Evolutionary conservation across 2,888 invertebrate species (phyloP).

Genomic region (Neoaliturus tenellus): DNA sequence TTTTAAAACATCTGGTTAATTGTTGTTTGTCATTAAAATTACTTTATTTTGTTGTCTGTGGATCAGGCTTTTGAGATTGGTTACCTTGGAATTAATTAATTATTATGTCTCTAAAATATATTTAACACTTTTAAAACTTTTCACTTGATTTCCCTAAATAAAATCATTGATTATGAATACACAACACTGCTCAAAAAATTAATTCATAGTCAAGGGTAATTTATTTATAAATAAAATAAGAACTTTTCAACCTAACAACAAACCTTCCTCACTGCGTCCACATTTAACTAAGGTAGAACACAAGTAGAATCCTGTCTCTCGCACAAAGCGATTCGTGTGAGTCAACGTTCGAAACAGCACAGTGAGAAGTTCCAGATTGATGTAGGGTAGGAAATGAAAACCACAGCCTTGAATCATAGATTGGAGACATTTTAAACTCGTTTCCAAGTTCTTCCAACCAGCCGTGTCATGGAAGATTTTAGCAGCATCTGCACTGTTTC

Average conservation of each 20-base stretch:
- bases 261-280: constrained; percentile 67
- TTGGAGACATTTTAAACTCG: constrained; percentile 75
- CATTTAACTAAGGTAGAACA: constrained; percentile 72
- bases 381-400: constrained; percentile 70
- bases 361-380: constrained; percentile 72
- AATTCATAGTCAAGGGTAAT: too few species aligned
- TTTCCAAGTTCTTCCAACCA: constrained; percentile 75
- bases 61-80: too few species aligned
- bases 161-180: too few species aligned
- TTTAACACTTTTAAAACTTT: too few species aligned
- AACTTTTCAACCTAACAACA: background rate
- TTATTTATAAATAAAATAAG: too few species aligned
- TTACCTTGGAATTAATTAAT: too few species aligned
- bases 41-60: too few species aligned
- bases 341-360: constrained; percentile 72
- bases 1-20: too few species aligned
- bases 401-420: constrained; percentile 73
- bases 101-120: too few species aligned
- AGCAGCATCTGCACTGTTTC: constrained; percentile 71
- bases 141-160: too few species aligned
- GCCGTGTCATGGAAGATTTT: constrained; percentile 75
- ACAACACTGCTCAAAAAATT: too few species aligned
- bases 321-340: constrained; percentile 75
- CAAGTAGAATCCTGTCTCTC: constrained; percentile 75
- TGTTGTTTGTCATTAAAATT: too few species aligned